These are phyloP conservation scores for Hanleya hanleyi DNA, from an alignment of 2,888 invertebrate genomes.

Conservation along the genomic window DNA sequence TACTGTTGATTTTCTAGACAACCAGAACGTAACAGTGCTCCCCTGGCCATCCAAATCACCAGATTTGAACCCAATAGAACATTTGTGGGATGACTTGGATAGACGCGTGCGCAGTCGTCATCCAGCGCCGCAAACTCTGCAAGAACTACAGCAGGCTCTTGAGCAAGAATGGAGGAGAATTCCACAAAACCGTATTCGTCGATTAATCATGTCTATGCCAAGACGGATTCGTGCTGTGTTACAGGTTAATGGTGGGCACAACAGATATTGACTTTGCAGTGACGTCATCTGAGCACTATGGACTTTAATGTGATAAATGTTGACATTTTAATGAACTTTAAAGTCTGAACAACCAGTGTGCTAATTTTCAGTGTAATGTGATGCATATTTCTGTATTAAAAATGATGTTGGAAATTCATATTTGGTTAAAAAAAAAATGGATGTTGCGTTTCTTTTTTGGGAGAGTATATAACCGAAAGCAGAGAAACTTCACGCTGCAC, in stretches of 20 bases:
- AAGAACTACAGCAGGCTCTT: constrained; percentile 18
- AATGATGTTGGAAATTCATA: too few species aligned
- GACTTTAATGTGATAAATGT: too few species aligned
- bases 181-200: constrained; percentile 7
- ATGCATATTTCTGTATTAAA: too few species aligned
- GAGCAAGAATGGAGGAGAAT: constrained; percentile 23
- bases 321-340: too few species aligned
- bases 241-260: not conserved
- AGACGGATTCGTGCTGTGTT: not conserved
- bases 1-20: constrained; percentile 12
- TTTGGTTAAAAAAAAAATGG: too few species aligned
- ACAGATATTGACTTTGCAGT: too few species aligned
- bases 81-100: constrained; percentile 31
- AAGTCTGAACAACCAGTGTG: too few species aligned
- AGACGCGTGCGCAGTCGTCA: constrained; percentile 8
- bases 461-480: too few species aligned
- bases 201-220: not conserved
- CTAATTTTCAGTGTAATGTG: too few species aligned
- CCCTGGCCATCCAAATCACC: constrained; percentile 22
- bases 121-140: constrained; percentile 15
- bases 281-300: too few species aligned
- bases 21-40: constrained; percentile 24
- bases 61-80: constrained; percentile 28
- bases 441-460: too few species aligned
- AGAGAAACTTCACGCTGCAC: too few species aligned